These are phyloP conservation scores for Hypotaenidia philippensis DNA, from an alignment of 2,797 vertebrate species.

Conservation along the genomic window DNA sequence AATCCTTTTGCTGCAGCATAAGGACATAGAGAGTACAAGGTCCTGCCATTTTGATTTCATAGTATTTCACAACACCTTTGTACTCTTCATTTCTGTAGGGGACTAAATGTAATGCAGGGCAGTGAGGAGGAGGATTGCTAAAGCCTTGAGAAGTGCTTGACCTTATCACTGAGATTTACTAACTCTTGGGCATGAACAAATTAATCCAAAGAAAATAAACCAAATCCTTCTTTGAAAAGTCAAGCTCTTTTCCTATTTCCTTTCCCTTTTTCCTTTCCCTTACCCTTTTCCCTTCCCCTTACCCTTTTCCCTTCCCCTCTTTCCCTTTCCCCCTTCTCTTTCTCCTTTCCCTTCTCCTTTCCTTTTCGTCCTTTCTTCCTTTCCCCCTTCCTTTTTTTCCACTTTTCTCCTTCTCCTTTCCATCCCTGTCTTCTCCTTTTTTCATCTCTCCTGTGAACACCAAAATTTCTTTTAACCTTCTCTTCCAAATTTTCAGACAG, in stretches of 20 bases:
- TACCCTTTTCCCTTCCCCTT: background rate
- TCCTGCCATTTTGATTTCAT: background rate
- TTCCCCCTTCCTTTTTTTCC: too few relatives aligned
- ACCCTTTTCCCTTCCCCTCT: background rate
- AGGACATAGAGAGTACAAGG: background rate
- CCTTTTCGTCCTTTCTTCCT: too few relatives aligned
- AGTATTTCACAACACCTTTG: background rate
- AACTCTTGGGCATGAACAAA: background rate
- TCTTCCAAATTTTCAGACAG: background rate
- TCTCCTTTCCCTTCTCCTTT: background rate
- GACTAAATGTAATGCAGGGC: background rate
- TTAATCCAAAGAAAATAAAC: background rate
- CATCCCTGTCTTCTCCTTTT: background rate
- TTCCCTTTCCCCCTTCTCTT: background rate
- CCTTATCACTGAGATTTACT: background rate
- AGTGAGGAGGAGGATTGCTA: background rate
- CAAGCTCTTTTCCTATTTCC: background rate
- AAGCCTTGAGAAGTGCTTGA: background rate
- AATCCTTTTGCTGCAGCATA: background rate
- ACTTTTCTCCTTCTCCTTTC: background rate
- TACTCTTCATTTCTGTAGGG: background rate
- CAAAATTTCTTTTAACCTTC: conserved; percentile 22
- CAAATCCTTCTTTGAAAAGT: background rate
- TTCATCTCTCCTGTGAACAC: background rate
- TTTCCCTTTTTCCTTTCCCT: too few relatives aligned